phyloP scores from a whole-genome alignment of 2,797 vertebrate species.

The Clamator glandarius region DNA sequence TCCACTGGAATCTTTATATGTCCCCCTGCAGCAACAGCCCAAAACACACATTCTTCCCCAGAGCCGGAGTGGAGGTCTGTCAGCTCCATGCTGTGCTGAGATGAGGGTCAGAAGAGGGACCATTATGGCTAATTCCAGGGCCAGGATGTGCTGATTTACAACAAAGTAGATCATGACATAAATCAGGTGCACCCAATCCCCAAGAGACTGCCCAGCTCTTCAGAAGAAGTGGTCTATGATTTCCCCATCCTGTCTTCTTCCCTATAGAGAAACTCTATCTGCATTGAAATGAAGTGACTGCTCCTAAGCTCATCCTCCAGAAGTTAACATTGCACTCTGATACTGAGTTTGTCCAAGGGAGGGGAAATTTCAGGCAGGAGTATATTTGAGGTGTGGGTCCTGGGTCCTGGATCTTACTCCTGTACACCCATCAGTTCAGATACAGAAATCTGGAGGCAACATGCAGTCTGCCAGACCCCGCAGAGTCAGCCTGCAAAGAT shows the following conservation, averaged over 20 bases:
- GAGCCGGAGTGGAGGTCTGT: neutral
- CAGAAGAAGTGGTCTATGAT: neutral
- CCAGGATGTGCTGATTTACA: neutral
- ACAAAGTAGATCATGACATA: neutral
- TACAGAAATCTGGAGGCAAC: neutral
- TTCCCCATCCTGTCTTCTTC: neutral
- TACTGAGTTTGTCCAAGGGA: neutral
- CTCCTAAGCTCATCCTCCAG: neutral
- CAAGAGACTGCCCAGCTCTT: neutral
- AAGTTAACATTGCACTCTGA: neutral
- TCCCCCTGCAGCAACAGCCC: neutral
- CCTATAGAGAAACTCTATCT: neutral
- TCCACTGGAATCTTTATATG: neutral
- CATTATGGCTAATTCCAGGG: neutral
- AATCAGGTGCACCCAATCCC: rapidly evolving
- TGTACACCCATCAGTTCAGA: neutral
- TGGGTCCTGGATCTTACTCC: neutral
- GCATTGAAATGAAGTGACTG: neutral
- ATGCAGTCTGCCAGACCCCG: neutral
- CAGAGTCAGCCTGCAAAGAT: neutral
- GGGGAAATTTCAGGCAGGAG: neutral
- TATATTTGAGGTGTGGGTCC: neutral
- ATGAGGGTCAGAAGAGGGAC: neutral
- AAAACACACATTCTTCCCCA: neutral
- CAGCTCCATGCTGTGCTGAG: neutral